Evolutionary conservation across 2,113 vertebrate genomes (phyloP), one percentile per base, ranked within the genome.

Genomic region (Hyla sarda): DNA sequence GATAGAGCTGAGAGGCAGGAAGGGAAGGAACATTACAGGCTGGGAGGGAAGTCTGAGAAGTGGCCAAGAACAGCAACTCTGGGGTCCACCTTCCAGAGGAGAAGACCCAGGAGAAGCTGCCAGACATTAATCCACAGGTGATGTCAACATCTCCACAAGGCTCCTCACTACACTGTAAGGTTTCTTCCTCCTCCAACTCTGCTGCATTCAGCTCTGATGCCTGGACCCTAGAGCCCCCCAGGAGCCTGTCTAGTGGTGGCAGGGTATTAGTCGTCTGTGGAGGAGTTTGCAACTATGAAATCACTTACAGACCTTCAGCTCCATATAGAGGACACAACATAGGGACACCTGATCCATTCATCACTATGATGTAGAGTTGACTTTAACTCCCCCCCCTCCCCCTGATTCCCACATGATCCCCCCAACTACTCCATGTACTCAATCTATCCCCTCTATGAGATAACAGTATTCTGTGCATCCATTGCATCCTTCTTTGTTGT

Each of bases 11-110:
- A 88, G 90, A 91, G 89, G 89, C 90, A 89, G 87, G 86, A 71
- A 94, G 93, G 92, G 65, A 88, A 92, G 93, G 90, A 82, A 91
- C 90, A 91, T 88, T 87, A 91, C 74, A 88, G 91, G 87, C 87
- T 91, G 90, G 91, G 47, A 86, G 83, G 86, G 69, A 89, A 92
- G 89, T 91, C 89, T 91, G 90, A 48, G 90, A 81, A 89, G 76
- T 90, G 84, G 90, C 86, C 82, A 87, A 86, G 87, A 86, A 88
- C 89, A 73, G 82, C 13, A 81, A 48, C 30, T 41, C 32, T 34
- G 32, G 71, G 88, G 84, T 90, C 81, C 89, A 88, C 85, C 90
- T 89, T 87, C 88, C 73, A 79, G 48, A 56, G 45, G 58, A 85
- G 48, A 60, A 50, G 28, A 52, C 5, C 74, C 11, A 67, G 28